Evolutionary conservation across 2,888 invertebrate species (phyloP), one percentile per base, ranked within the genome.

Genomic region (Oxystoma pomonae): DNA sequence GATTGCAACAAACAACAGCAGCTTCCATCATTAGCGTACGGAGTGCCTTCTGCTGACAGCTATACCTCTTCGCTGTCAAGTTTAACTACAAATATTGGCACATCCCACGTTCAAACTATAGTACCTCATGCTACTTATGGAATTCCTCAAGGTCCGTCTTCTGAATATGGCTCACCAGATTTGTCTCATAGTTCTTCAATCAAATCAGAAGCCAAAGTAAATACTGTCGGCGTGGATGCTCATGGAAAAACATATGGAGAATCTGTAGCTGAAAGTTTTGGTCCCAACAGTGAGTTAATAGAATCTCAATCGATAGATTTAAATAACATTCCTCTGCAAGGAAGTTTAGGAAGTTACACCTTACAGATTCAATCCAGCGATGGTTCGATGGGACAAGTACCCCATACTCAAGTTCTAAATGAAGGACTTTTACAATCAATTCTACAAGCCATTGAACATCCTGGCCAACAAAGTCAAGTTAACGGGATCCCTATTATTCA

Each of bases 351-450:
- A 1, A 84, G 85, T 1, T 93, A 91, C 74, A 88, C 89, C 0
- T 79, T 93, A 16, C 91, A 93, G 76, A 91, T 92, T 58, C 91
- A 91, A 73, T 83, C 90, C 0, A 87, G 90, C 0, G 85, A 87
- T 68, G 84, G 84, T 12, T 75, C 80, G 73, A 72, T 77, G 0
- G 82, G 76, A 68, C 80, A 80, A 2, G 83, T 74, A 19, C 86
- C 90, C 59, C 92, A 93, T 71, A 89, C 90, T 16, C 90, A 92
- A 76, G 83, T 93, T 0, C 78, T 93, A 0, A 91, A 91, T 0
- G 89, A 92, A 74, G 92, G 90, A 1, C 81, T 94, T 0, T 77
- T 93, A 1, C 91, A 92, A 75, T 90, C 92, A 59, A 92, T 94
- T 62, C 77, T 94, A 1, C 87, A 90, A 65, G 93, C 92, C 0